Evolutionary conservation across 92 coral and sea anemone genomes (phyloP).

Genomic region (Parazoanthus swiftii): DNA sequence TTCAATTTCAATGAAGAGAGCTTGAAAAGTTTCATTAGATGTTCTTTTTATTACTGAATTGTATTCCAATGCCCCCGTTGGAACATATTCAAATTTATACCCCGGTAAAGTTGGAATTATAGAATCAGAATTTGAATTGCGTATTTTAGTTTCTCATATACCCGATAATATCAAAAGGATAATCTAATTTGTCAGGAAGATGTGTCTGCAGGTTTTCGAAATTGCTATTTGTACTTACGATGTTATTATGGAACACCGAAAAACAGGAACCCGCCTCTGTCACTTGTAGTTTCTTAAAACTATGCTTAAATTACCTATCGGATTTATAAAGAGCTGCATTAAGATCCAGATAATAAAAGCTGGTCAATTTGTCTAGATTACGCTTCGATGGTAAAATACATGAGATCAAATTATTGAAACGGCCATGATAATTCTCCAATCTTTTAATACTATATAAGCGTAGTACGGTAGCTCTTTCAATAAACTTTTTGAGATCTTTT

Average conservation of each 20-base stretch:
- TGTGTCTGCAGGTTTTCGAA: slow-evolving; percentile 10
- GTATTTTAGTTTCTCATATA: slow-evolving; percentile 34
- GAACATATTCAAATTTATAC: slow-evolving; percentile 32
- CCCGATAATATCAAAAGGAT: slow-evolving; percentile 30
- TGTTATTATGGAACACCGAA: slow-evolving; percentile 36
- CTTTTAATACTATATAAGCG: slow-evolving; percentile 2
- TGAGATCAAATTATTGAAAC: not conserved
- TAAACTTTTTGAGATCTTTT: not conserved
- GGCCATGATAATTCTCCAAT: slow-evolving; percentile 3
- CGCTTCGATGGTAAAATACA: slow-evolving; percentile 3
- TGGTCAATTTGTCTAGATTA: slow-evolving; percentile 14
- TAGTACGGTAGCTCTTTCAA: slow-evolving; percentile 15
- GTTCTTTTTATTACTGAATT: slow-evolving; percentile 7
- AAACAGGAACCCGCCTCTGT: slow-evolving; percentile 18
- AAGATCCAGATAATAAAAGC: not conserved
- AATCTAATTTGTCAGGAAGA: slow-evolving; percentile 19
- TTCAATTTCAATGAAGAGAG: slow-evolving; percentile 9
- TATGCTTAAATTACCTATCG: slow-evolving; percentile 3
- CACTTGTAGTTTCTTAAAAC: not conserved
- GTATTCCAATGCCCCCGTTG: slow-evolving; percentile 14
- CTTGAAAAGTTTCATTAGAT: slow-evolving; percentile 35
- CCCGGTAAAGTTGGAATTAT: slow-evolving; percentile 11
- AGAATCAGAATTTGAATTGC: slow-evolving; percentile 2
- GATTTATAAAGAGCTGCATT: not conserved
- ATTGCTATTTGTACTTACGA: slow-evolving; percentile 20